These are phyloP conservation scores for Dendropsophus ebraccatus DNA, from an alignment of 2,113 vertebrate genomes.

Conservation along the genomic window DNA sequence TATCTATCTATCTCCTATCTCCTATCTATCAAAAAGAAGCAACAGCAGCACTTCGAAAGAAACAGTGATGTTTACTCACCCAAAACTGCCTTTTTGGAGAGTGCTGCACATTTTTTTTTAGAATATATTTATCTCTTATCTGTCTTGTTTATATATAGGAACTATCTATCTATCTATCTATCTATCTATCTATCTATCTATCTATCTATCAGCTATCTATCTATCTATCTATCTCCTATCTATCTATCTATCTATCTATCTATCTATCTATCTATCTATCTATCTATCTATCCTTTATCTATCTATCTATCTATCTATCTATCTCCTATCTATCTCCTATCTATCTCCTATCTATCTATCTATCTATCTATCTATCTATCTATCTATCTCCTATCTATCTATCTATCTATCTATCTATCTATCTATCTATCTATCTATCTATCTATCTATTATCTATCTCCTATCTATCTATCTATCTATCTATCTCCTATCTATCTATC, in stretches of 20 bases:
- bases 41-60: too few relatives aligned
- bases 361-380: not conserved
- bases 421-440: not conserved
- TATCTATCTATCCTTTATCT: too few relatives aligned
- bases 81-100: too few relatives aligned
- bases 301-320: too few relatives aligned
- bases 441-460: too few relatives aligned
- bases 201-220: slow-evolving; percentile 12
- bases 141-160: not conserved
- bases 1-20: not conserved
- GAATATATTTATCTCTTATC: not conserved
- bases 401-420: not conserved
- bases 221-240: not conserved
- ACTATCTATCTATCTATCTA: not conserved
- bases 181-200: slow-evolving; percentile 12
- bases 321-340: not conserved
- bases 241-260: slow-evolving; percentile 7
- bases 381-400: not conserved
- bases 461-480: not conserved
- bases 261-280: not conserved
- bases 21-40: not conserved
- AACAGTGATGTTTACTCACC: too few relatives aligned
- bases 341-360: not conserved
- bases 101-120: too few relatives aligned
- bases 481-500: not conserved